Evolutionary conservation across 1,140 invertebrate genomes (phyloP).

Genomic region (Palaemon carinicauda): DNA sequence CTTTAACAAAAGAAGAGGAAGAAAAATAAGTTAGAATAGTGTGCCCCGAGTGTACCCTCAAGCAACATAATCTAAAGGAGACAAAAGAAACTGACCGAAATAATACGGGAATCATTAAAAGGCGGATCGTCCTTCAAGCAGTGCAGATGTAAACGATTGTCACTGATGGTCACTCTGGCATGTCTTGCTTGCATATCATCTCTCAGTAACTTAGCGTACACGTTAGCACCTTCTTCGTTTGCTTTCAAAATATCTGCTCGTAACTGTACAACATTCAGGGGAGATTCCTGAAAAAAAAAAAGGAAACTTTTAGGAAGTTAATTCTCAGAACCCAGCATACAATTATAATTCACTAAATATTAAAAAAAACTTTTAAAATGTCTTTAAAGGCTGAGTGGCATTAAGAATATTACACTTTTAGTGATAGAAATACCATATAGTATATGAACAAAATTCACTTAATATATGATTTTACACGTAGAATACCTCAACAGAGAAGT

Average conservation of each 20-base stretch:
- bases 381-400: no score
- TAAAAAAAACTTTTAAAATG: no score
- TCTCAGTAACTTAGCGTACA: not conserved
- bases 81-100: not conserved
- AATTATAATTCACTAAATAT: no score
- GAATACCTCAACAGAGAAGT: no score
- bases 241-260: constrained; percentile 18
- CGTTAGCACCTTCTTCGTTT: not conserved
- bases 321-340: not conserved
- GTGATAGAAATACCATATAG: no score
- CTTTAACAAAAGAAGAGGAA: no score
- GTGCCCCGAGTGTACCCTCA: no score
- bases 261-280: constrained; percentile 14
- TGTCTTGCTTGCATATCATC: not conserved
- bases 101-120: not conserved
- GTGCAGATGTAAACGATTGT: constrained; percentile 32
- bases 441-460: no score
- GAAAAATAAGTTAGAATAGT: no score
- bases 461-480: no score
- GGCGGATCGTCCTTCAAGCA: constrained; percentile 13
- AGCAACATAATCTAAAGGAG: no score
- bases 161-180: not conserved
- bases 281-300: not conserved
- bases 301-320: not conserved
- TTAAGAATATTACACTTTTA: no score